Conservation (phyloP, 2,888 invertebrate genomes). For the Calliphora vomitoria region DNA sequence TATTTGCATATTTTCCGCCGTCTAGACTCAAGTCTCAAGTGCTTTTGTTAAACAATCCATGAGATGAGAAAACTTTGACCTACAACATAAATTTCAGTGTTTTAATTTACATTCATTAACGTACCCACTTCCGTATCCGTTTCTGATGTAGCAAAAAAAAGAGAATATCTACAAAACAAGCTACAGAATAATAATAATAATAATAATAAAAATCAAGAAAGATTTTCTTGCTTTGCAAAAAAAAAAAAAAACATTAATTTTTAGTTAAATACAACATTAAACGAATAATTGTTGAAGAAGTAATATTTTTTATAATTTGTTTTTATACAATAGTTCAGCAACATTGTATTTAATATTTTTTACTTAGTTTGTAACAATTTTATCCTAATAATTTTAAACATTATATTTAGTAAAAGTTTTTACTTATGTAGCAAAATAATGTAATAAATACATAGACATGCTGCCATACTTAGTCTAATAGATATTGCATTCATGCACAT, state of each 20-base stretch:
- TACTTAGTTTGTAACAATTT: not conserved
- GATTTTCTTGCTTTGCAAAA: not conserved
- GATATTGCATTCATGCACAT: too few species aligned
- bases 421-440: not conserved
- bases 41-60: not conserved
- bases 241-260: not conserved
- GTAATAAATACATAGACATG: not conserved
- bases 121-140: constrained; percentile 14
- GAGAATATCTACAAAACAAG: not conserved
- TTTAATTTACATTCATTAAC: not conserved
- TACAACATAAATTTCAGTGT: not conserved
- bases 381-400: not conserved
- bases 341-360: not conserved
- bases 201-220: not conserved
- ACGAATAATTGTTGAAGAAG: not conserved
- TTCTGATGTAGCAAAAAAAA: not conserved
- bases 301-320: not conserved
- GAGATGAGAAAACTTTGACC: constrained; percentile 18
- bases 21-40: constrained; percentile 32
- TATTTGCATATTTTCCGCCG: constrained; percentile 1
- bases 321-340: not conserved
- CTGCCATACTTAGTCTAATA: not conserved
- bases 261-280: not conserved
- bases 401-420: not conserved
- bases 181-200: not conserved